Base-by-base conservation (phyloP, 1,140 invertebrate genomes). In the Chelonus insularis region DNA sequence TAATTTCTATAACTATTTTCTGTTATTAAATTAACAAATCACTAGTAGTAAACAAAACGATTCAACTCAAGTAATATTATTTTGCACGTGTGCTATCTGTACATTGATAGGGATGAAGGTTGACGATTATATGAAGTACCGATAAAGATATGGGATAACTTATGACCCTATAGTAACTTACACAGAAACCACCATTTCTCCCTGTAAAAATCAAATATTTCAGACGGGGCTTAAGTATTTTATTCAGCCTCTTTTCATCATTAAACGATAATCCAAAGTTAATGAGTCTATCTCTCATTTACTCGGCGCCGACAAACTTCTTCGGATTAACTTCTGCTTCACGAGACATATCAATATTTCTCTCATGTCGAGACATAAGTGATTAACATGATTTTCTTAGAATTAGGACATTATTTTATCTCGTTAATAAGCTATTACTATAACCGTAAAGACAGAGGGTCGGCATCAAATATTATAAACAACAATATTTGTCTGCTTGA, bases 71-170 rank as follows among this genome's bases (percentile, higher is more conserved):
- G 67, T 64, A 58, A 73, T 71, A 73, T 69, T 73, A 73, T 77
- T 77, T 77, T 72, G 71, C 71, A 74, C 73, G 76, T 72, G 74
- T 68, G 66, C 67, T 72, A 74, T 75, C 77, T 63, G 50, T 23
- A 62, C 50, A 41, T n/a, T 55, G 67, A 70, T 18, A 48, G 63
- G 69, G 66, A 63, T 60, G 57, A 43, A 63, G 61, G 60, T 47
- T 66, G 67, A 52, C 68, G 69, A 62, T 71, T 73, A 73, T 66
- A 75, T 68, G 48, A 63, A 68, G 65, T 64, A 64, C 58, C 59
- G 76, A 78, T 78, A 78, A 73, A 71, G 69, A 75, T 77, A 78
- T 66, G 64, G 57, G 66, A 58, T 67, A 75, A 78, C 77, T 71
- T 72, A 65, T 75, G 77, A 79, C 76, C 77, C 70, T 66, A 62